Percentiles rank a stretch among this genome's conserved stretches.
Conservation (phyloP, 2,888 invertebrate species). For the Nasonia oneida region DNA sequence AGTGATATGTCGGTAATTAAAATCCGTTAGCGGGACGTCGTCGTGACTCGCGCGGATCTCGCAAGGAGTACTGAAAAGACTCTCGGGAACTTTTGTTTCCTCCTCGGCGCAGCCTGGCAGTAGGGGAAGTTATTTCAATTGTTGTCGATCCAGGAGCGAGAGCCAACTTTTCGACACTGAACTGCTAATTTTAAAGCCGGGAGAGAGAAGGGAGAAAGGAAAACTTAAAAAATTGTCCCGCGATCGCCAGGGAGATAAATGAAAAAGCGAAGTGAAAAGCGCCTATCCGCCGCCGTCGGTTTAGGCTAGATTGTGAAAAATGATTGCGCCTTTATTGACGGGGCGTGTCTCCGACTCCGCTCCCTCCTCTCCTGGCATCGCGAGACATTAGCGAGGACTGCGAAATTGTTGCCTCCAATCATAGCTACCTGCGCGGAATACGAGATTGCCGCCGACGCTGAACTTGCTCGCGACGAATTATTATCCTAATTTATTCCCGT, state of each 20-base stretch:
- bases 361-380: slow-evolving; percentile 27
- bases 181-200: neutral
- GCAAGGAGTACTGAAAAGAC: neutral
- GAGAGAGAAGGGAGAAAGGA: neutral
- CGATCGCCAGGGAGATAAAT: slow-evolving; percentile 3
- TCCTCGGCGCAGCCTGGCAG: neutral
- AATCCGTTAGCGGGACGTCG: slow-evolving; percentile 66
- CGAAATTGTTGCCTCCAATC: slow-evolving; percentile 73
- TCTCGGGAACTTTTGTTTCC: slow-evolving; percentile 9
- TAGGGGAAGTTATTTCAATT: neutral
- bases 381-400: slow-evolving; percentile 69
- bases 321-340: slow-evolving; percentile 71
- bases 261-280: neutral
- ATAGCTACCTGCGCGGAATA: slow-evolving; percentile 72
- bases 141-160: neutral
- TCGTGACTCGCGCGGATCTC: slow-evolving; percentile 47
- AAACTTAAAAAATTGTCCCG: neutral
- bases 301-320: slow-evolving; percentile 74
- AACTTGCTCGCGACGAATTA: slow-evolving; percentile 40
- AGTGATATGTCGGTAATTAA: slow-evolving; percentile 75
- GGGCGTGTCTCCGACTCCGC: slow-evolving; percentile 57
- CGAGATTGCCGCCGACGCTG: slow-evolving; percentile 63
- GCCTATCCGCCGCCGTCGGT: slow-evolving; percentile 42
- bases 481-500: slow-evolving; percentile 61
- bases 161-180: neutral